Evolutionary conservation across 2,888 invertebrate species (phyloP), one percentile per base, ranked within the genome.

Genomic region (Drosophila atripex): DNA sequence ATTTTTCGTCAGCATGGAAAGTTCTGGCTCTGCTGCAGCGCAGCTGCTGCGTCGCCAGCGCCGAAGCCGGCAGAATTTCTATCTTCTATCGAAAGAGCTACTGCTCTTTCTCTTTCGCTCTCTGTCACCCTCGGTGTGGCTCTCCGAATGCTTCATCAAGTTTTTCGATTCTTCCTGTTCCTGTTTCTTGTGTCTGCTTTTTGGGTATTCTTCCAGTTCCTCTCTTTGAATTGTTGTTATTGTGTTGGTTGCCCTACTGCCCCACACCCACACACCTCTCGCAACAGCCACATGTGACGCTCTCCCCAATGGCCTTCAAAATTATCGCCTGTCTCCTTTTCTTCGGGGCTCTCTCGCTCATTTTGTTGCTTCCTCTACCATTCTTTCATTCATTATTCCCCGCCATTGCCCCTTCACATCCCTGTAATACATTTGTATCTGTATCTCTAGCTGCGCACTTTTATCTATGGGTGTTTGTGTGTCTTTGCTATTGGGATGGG

Each of bases 1-100:
- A 75, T 77, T 78, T 80, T 78, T 76, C 73, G 78, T 72, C 83
- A 80, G 70, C 86, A 83, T 89, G 83, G 86, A 89, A 89, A 89
- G 89, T 89, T 88, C 85, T 45, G 43, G 43, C 50, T 47, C 71
- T 73, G 76, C n/a, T 45, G 43, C 43, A 3, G 43, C 43, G 50
- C 65, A 23, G 74, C 63, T 43, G 21, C 43, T 21, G 43, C 39
- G 50, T 63, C 23, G 74, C 53, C 39, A 6, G 38, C 74, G 69
- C 18, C 43, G 50, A 41, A 60, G 39, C 28, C 54, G 56, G 57
- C 76, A 58, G 61, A 74, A 71, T 70, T 68, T 66, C 71, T 85
- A 75, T 75, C 85, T 87, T 76, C 65, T 66, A 63, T 38, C n/a
- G 39, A 28, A 28, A 28, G 28, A 43, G 46, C 39, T n/a, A 53